phyloP scores from a whole-genome alignment of 2,888 invertebrate species.

The Ochropleura plecta region DNA sequence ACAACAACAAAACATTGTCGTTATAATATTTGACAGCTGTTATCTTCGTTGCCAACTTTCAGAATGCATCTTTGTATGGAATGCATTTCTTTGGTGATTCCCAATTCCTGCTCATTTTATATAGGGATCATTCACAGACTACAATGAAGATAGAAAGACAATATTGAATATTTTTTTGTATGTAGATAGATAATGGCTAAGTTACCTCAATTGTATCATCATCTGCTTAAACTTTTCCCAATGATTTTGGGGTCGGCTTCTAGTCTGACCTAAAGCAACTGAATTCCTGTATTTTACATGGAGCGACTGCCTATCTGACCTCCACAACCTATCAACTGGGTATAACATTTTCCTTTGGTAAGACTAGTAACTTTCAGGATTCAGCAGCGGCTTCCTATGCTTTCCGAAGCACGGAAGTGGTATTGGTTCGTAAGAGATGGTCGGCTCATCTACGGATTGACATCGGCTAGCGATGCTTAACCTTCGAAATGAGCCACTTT shows the following conservation, averaged over 20 bases:
- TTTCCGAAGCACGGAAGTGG: background rate
- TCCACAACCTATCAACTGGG: background rate
- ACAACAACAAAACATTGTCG: too few species aligned
- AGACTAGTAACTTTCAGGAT: background rate
- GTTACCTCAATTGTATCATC: background rate
- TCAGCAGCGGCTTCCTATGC: background rate
- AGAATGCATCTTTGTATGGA: background rate
- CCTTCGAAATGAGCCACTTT: slow-evolving; percentile 16
- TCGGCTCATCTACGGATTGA: background rate
- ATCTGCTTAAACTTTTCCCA: background rate
- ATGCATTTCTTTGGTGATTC: background rate
- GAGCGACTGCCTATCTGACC: background rate
- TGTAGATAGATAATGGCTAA: slow-evolving; percentile 32
- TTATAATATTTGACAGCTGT: background rate
- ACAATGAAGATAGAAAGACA: slow-evolving; percentile 41
- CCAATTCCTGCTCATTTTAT: slow-evolving; percentile 23
- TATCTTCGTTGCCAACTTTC: background rate
- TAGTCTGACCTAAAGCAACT: background rate
- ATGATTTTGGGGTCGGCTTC: background rate
- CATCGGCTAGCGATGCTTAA: background rate
- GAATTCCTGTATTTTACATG: background rate
- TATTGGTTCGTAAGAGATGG: background rate
- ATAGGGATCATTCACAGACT: background rate
- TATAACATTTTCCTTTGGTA: background rate
- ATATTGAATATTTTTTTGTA: slow-evolving; percentile 48